Evolutionary conservation across 2,113 vertebrate genomes (phyloP).

Genomic region (Salvelinus fontinalis): DNA sequence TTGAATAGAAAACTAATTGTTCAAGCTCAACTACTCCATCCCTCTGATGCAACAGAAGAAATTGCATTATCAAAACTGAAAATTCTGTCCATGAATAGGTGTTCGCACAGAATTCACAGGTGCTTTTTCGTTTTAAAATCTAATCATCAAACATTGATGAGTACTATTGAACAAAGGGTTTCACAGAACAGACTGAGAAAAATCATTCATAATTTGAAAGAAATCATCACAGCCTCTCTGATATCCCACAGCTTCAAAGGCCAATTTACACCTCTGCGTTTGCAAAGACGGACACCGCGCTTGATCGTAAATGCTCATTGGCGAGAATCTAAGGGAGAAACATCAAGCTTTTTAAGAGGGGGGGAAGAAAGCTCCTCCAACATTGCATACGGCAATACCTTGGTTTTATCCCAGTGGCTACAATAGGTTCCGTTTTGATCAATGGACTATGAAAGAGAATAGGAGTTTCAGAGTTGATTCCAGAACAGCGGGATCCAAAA

Average conservation of each 20-base stretch:
- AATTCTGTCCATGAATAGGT: too few relatives aligned
- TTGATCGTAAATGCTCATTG: not conserved
- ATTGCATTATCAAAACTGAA: not conserved
- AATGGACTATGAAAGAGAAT: slow-evolving; percentile 52
- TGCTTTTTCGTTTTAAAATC: too few relatives aligned
- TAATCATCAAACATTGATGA: slow-evolving; percentile 4
- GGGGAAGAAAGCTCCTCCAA: slow-evolving; percentile 1
- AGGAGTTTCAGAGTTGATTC: slow-evolving; percentile 44
- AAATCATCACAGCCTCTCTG: not conserved
- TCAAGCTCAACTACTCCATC: slow-evolving; percentile 39
- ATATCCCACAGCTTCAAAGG: slow-evolving; percentile 28
- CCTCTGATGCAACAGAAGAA: slow-evolving; percentile 19
- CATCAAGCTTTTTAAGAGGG: slow-evolving; percentile 1
- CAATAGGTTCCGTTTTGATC: slow-evolving; percentile 49
- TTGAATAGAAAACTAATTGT: slow-evolving; percentile 64
- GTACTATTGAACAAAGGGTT: slow-evolving; percentile 13
- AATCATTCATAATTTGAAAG: not conserved
- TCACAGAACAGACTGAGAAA: not conserved
- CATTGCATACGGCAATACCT: not conserved
- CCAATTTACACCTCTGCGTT: slow-evolving; percentile 1
- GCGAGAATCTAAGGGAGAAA: not conserved
- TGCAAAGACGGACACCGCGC: not conserved
- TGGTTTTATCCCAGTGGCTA: slow-evolving; percentile 22
- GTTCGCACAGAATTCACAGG: too few relatives aligned
- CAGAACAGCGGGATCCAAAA: slow-evolving; percentile 17